Percentiles rank a stretch among this genome's conserved stretches.
Conservation (phyloP, 2,888 invertebrate species). For the Cryptophagus acutangulus region DNA sequence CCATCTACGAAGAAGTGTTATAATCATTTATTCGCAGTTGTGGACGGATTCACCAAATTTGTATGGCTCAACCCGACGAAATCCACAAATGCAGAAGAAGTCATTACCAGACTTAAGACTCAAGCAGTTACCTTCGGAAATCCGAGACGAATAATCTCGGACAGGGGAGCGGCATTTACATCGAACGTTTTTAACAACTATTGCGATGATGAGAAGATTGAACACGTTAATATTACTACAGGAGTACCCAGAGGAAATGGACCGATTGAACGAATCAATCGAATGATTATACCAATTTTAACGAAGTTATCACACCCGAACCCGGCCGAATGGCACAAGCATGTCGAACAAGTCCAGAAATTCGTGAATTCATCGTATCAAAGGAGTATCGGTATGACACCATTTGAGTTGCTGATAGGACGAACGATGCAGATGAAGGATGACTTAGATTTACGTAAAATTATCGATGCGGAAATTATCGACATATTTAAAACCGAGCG, state of each 20-base stretch:
- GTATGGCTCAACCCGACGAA: conserved; percentile 6
- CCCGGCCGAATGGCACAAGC: conserved; percentile 3
- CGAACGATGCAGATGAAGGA: no score
- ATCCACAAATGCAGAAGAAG: conserved; percentile 5
- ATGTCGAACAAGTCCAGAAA: no score
- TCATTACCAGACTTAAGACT: not conserved
- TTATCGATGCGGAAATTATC: no score
- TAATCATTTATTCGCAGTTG: no score
- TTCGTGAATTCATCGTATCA: no score
- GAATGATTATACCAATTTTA: not conserved
- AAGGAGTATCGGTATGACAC: no score
- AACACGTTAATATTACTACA: not conserved
- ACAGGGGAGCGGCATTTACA: conserved; percentile 2
- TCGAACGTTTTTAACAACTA: not conserved
- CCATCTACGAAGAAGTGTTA: conserved; percentile 29
- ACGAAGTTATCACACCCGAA: not conserved
- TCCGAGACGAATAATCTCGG: not conserved
- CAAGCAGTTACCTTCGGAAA: not conserved
- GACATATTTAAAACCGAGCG: no score
- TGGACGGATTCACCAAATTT: not conserved
- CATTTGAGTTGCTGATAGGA: no score
- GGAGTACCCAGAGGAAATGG: no score
- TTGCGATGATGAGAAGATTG: not conserved
- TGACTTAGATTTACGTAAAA: no score
- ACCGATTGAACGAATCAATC: conserved; percentile 4